These are phyloP conservation scores for Brachyhypopomus gauderio DNA, from an alignment of 2,113 vertebrate species.

Conservation along the genomic window DNA sequence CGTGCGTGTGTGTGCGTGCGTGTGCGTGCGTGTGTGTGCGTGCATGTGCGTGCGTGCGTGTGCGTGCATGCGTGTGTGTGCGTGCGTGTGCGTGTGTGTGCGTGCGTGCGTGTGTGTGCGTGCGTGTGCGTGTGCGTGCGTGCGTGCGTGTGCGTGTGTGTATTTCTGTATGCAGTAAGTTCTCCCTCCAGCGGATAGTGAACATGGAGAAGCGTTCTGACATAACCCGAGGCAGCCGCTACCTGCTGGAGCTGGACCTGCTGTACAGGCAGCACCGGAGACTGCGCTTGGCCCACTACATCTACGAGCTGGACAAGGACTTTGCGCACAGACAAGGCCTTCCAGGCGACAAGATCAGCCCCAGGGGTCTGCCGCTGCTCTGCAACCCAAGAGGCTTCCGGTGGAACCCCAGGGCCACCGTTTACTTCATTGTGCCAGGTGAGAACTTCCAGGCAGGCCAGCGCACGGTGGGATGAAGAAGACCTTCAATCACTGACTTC, in stretches of 20 bases:
- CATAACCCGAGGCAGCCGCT: slow-evolving; percentile 78
- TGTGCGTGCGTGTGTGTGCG: neutral
- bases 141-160: neutral
- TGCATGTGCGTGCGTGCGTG: too few species aligned
- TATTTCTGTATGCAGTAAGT: slow-evolving; percentile 68
- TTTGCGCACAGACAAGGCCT: slow-evolving; percentile 2
- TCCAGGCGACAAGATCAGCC: neutral
- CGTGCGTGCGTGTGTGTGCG: neutral
- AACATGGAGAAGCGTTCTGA: slow-evolving; percentile 88
- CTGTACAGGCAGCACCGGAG: slow-evolving; percentile 67
- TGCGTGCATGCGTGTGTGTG: neutral
- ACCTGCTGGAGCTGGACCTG: slow-evolving; percentile 89
- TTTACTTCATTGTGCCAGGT: slow-evolving; percentile 93
- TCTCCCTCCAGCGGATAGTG: slow-evolving; percentile 79
- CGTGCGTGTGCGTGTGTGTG: neutral
- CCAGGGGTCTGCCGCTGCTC: slow-evolving; percentile 63
- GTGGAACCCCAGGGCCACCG: slow-evolving; percentile 82
- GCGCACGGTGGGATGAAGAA: too few species aligned
- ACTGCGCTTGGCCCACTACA: slow-evolving; percentile 82
- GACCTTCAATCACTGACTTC: too few species aligned
- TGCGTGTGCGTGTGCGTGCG: neutral
- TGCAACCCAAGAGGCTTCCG: slow-evolving; percentile 86
- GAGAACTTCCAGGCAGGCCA: neutral
- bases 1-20: too few species aligned
- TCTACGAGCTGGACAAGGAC: slow-evolving; percentile 67